Conservation (phyloP, 2,113 vertebrate species). For the Nothoprocta pentlandii region DNA sequence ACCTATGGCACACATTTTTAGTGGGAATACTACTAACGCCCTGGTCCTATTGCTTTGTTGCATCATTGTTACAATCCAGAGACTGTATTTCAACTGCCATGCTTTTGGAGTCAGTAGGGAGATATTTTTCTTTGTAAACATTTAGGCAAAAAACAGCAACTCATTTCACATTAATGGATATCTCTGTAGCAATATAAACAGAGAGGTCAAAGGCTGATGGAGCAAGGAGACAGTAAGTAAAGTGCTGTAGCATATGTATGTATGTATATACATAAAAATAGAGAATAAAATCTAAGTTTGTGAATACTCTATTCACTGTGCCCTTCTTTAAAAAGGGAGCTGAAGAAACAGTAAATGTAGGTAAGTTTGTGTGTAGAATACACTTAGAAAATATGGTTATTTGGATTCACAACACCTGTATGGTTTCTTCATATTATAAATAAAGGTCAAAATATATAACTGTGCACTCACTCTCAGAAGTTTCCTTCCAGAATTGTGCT, state of each 20-base stretch:
- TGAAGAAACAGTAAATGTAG: not conserved
- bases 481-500: not conserved
- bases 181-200: not conserved
- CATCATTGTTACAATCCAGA: not conserved
- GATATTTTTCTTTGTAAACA: not conserved
- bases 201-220: not conserved
- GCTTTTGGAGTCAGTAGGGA: not conserved
- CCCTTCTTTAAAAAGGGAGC: not conserved
- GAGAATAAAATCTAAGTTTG: not conserved
- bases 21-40: not conserved
- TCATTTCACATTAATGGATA: not conserved
- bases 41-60: constrained; percentile 3
- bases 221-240: not conserved
- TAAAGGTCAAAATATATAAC: not conserved
- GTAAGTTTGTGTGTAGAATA: not conserved
- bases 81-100: not conserved
- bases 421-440: not conserved
- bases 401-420: not conserved
- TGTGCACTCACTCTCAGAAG: not conserved
- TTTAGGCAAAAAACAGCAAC: not conserved
- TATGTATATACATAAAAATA: too few relatives aligned
- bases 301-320: not conserved
- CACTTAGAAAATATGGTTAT: not conserved
- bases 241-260: not conserved
- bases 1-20: not conserved